Evolutionary conservation across 2,888 invertebrate species (phyloP), one percentile per base, ranked within the genome.

Genomic region (Drosophila lacicola): DNA sequence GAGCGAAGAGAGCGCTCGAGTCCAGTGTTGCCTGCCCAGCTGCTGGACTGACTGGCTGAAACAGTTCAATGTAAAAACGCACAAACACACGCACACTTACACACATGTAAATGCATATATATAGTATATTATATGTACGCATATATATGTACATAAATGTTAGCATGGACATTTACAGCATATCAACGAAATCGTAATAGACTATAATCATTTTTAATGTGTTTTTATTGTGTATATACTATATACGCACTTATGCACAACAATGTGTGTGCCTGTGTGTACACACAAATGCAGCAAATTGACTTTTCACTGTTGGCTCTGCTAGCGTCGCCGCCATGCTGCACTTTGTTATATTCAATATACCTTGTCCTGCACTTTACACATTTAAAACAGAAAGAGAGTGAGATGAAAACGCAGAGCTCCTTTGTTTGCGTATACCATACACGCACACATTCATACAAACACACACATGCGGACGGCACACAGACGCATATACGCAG

Each of bases 291-390:
- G 55, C 58, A 70, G 55, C 41, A 56, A 71, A 71, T 61, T 53
- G 51, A 65, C 46, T 60, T 70, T 60, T 55, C 44, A 41, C 45
- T 45, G 66, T 33, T 57, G 46, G 8, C 36, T 34, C 47, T 56
- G 61, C 19, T 19, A 13, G 19, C 19, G 57, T 50, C 49, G 70
- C 69, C 69, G 75, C 75, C 63, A 75, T 61, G 36, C 60, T 77
- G 78, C 78, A 72, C 67, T 74, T 67, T 77, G 62, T 74, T 72
- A 67, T 72, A 77, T 62, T 72, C 54, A 62, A 72, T 74, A 72
- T 77, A 72, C 63, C 74, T 78, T 75, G 67, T 78, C 73, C 74
- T 72, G 63, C 78, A 78, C 69, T 76, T 78, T 69, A 78, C 69
- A 61, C 76, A 66, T 74, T 78, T 41, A 65, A 78, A 78, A 68